Conservation (phyloP, 2,797 vertebrate species). For the Discoglossus pictus region DNA sequence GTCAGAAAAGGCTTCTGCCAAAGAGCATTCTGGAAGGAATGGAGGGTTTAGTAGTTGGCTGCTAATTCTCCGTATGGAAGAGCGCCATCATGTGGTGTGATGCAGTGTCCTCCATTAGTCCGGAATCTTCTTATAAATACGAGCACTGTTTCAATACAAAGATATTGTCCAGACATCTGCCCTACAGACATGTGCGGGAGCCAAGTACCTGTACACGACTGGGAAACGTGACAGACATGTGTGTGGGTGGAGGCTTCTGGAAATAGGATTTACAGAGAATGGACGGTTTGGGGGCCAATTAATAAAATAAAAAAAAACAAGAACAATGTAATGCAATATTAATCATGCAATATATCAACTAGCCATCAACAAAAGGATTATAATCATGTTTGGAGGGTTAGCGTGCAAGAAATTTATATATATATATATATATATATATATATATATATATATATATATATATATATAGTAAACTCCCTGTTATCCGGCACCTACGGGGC, state of each 20-base stretch:
- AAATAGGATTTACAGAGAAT: constrained; percentile 35
- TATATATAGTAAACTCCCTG: no score
- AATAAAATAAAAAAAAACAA: background rate
- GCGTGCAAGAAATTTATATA: no score
- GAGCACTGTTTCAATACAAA: background rate
- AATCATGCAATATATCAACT: background rate
- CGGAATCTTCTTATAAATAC: constrained; percentile 18
- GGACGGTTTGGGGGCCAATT: constrained; percentile 15
- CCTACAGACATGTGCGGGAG: background rate
- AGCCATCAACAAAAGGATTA: no score
- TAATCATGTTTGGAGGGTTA: no score
- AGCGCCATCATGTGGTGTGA: constrained; percentile 66
- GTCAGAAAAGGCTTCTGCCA: background rate
- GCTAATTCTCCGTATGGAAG: constrained; percentile 21
- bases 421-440: no score
- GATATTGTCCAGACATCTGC: constrained; percentile 2
- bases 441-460: no score
- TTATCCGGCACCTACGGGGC: no score
- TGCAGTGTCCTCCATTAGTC: constrained; percentile 3
- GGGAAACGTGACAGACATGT: constrained; percentile 1
- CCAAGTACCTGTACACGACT: constrained; percentile 9
- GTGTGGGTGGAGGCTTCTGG: constrained; percentile 9
- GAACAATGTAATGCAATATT: constrained; percentile 15
- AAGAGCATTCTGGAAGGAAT: constrained; percentile 6
- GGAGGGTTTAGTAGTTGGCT: background rate